These are phyloP conservation scores for Himalopsyche kuldschensis DNA, from an alignment of 2,888 invertebrate species.

Conservation along the genomic window DNA sequence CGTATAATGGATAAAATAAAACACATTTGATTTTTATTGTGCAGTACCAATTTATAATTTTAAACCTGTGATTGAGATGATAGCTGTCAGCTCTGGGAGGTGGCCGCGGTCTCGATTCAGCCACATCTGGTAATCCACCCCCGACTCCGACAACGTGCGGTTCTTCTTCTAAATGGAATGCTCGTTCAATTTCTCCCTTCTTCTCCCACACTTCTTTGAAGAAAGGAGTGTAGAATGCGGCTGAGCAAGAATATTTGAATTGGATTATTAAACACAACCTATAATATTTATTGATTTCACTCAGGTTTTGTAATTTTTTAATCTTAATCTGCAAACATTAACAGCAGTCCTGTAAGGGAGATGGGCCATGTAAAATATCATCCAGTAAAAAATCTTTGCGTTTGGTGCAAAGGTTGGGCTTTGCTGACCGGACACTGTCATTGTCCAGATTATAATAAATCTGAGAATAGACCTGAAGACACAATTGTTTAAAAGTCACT, in stretches of 20 bases:
- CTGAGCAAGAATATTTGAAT: constrained; percentile 54
- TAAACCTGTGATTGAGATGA: constrained; percentile 65
- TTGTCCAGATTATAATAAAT: no score
- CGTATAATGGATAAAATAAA: background rate
- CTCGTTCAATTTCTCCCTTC: constrained; percentile 91
- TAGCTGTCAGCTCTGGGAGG: constrained; percentile 81
- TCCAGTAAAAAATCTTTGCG: no score
- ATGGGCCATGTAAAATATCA: no score
- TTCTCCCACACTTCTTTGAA: constrained; percentile 96
- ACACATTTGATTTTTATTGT: background rate
- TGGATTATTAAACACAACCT: background rate
- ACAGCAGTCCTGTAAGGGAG: no score
- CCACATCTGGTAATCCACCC: constrained; percentile 70
- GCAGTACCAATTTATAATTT: background rate
- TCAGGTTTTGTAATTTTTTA: no score
- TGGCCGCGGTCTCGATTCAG: constrained; percentile 62
- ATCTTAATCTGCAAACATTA: no score
- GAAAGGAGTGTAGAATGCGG: constrained; percentile 93
- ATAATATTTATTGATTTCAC: no score
- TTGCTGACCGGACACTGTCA: no score
- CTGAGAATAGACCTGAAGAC: no score
- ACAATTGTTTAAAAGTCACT: no score
- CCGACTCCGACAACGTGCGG: constrained; percentile 45
- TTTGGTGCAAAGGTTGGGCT: no score
- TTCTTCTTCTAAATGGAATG: constrained; percentile 82